Percentiles rank a stretch among this genome's conserved stretches.
Evolutionary conservation across 2,113 vertebrate species (phyloP).

Genomic region (Pseudorectes ferrugineus): DNA sequence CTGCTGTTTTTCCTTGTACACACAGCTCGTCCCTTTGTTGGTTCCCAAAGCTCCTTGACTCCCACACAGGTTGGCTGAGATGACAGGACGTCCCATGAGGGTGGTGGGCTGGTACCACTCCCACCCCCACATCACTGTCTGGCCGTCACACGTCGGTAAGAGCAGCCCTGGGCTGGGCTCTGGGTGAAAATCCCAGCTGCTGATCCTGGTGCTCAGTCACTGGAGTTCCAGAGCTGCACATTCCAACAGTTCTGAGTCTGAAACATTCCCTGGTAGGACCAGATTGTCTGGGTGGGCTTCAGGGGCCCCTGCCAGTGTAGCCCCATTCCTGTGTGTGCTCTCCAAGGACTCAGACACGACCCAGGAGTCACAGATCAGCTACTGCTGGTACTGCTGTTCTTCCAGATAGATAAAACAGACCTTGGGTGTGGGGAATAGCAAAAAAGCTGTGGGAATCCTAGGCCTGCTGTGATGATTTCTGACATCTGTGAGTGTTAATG

Average conservation of each 20-base stretch:
- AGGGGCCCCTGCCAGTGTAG: background rate
- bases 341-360: background rate
- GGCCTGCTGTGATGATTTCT: background rate
- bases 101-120: slow-evolving; percentile 99
- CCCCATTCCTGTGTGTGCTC: background rate
- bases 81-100: slow-evolving; percentile 89
- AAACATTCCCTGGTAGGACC: rapidly evolving
- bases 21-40: background rate
- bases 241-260: background rate
- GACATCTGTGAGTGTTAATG: background rate
- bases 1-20: background rate
- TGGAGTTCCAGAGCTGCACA: background rate
- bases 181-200: background rate
- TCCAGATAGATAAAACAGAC: background rate
- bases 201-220: rapidly evolving
- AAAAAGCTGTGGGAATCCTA: background rate
- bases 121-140: slow-evolving; percentile 97
- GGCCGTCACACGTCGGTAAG: slow-evolving; percentile 94
- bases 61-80: slow-evolving; percentile 87
- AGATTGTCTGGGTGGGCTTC: background rate
- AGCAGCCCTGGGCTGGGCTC: background rate
- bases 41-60: slow-evolving; percentile 60
- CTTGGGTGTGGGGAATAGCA: background rate
- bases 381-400: background rate
- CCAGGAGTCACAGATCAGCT: background rate